A percentile compares a stretch with the other conserved stretches of the same genome.
phyloP scores from a whole-genome alignment of 1,140 invertebrate species.

The Octopus sinensis region DNA sequence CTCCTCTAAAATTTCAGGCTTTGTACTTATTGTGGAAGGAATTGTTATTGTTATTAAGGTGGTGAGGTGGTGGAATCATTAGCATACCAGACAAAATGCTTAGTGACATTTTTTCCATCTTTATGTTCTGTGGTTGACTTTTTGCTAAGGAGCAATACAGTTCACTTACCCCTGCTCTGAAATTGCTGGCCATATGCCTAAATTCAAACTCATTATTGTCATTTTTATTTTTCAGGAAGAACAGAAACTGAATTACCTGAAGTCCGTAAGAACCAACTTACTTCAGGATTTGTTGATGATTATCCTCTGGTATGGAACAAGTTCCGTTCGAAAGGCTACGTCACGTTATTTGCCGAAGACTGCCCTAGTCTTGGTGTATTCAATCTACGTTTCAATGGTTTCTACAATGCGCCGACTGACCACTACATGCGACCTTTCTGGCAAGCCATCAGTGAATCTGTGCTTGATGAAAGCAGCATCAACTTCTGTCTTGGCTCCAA shows the following conservation, averaged over 20 bases:
- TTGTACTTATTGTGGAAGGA: too few relatives aligned
- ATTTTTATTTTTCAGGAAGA: conserved; percentile 36
- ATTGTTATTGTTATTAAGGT: too few relatives aligned
- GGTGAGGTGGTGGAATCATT: too few relatives aligned
- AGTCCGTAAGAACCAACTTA: conserved; percentile 28
- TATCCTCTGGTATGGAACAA: conserved; percentile 49
- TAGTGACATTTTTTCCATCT: too few relatives aligned
- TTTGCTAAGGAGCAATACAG: too few relatives aligned
- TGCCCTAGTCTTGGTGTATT: conserved; percentile 45
- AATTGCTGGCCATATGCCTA: too few relatives aligned
- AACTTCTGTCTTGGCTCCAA: conserved; percentile 72
- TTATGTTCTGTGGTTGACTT: too few relatives aligned
- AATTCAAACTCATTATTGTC: too few relatives aligned
- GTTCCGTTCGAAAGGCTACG: conserved; percentile 43
- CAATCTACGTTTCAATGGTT: conserved; percentile 54
- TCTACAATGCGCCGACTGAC: conserved; percentile 44
- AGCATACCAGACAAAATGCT: too few relatives aligned
- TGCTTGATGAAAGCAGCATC: conserved; percentile 41
- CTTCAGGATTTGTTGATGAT: conserved; percentile 32
- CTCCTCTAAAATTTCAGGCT: too few relatives aligned
- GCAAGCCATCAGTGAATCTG: conserved; percentile 53
- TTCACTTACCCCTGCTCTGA: too few relatives aligned
- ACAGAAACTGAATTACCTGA: conserved; percentile 46
- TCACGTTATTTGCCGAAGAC: conserved; percentile 51
- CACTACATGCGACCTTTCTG: conserved; percentile 55